Evolutionary conservation across 2,888 invertebrate genomes (phyloP).

Genomic region (Callosobruchus maculatus): DNA sequence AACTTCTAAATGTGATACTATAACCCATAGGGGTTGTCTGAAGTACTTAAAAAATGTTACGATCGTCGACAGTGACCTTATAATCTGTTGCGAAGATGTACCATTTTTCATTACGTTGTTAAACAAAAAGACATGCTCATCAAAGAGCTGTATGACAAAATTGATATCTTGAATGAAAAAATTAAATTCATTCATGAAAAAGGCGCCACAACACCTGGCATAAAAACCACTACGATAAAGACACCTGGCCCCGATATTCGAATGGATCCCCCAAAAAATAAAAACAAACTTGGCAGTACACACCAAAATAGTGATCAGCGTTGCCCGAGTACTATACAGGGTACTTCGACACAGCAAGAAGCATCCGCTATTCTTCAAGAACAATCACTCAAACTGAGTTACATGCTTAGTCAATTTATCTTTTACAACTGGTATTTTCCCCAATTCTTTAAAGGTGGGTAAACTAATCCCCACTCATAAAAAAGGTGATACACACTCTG

Average conservation of each 20-base stretch:
- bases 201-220: neutral
- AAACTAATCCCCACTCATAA: conserved; percentile 9
- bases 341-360: too few relatives aligned
- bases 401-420: conserved; percentile 8
- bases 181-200: neutral
- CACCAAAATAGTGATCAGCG: too few relatives aligned
- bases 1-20: neutral
- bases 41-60: neutral
- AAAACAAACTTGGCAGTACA: neutral
- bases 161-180: neutral
- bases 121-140: neutral
- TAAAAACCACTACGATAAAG: neutral
- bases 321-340: too few relatives aligned
- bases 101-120: neutral
- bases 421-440: conserved; percentile 5
- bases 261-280: neutral
- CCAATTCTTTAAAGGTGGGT: conserved; percentile 7
- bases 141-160: neutral
- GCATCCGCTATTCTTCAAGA: too few relatives aligned
- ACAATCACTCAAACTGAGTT: neutral
- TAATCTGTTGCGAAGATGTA: neutral
- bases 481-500: neutral
- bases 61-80: neutral
- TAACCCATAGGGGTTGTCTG: neutral
- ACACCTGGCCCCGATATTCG: neutral